phyloP scores from a whole-genome alignment of 2,888 invertebrate genomes.

The Cheilosia impressa region DNA sequence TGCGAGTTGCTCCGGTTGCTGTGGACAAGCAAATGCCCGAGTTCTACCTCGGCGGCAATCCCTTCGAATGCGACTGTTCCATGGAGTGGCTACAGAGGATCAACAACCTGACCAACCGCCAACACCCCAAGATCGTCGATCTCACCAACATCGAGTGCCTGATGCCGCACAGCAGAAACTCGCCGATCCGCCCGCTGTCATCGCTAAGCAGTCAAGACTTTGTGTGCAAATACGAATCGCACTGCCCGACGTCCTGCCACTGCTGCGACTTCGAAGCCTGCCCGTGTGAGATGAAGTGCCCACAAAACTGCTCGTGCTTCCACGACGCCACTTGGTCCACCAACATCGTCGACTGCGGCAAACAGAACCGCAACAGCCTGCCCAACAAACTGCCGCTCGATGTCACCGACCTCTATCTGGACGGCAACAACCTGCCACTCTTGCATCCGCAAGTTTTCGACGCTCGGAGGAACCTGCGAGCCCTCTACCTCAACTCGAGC shows the following conservation, averaged over 20 bases:
- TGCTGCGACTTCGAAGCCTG: constrained; percentile 98
- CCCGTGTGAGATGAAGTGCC: constrained; percentile 98
- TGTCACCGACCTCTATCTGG: constrained; percentile 95
- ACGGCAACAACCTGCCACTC: constrained; percentile 94
- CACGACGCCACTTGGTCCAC: constrained; percentile 97
- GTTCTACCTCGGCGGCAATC: constrained; percentile 96
- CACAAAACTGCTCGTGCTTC: constrained; percentile 96
- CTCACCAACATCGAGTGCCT: constrained; percentile 94
- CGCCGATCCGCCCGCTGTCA: constrained; percentile 90
- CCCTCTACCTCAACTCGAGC: constrained; percentile 93
- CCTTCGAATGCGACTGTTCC: constrained; percentile 96
- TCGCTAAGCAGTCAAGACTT: constrained; percentile 92
- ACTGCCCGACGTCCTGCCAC: constrained; percentile 97
- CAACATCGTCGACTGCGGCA: constrained; percentile 95
- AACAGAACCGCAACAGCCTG: constrained; percentile 82
- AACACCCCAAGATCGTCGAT: constrained; percentile 95
- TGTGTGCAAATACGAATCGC: constrained; percentile 95
- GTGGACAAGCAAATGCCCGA: constrained; percentile 90
- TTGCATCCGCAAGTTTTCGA: constrained; percentile 95
- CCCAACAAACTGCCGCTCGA: constrained; percentile 96
- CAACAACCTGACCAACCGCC: constrained; percentile 93
- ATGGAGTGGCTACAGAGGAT: constrained; percentile 97
- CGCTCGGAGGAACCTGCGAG: constrained; percentile 94
- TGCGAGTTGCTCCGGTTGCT: constrained; percentile 89
- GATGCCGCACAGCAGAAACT: constrained; percentile 92